Evolutionary conservation across 2,113 vertebrate genomes (phyloP).

Genomic region (Crotalus helleri): DNA sequence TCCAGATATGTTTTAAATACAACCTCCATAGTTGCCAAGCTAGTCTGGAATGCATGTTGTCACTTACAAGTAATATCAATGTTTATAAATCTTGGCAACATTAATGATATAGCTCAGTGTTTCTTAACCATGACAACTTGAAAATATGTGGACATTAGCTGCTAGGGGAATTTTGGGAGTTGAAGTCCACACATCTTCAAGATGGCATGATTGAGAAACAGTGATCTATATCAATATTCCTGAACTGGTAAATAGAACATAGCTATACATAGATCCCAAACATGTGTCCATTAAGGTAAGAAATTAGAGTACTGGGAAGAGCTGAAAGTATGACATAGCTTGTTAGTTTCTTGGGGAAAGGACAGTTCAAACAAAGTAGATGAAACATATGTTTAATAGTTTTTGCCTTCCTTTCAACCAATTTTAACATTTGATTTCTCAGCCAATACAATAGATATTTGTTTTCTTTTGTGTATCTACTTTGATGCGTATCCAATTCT

Average conservation of each 20-base stretch:
- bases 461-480: not conserved
- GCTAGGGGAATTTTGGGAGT: not conserved
- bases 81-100: not conserved
- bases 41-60: not conserved
- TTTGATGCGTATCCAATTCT: not conserved
- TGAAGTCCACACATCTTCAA: not conserved
- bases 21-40: not conserved
- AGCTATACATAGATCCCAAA: not conserved
- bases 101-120: not conserved
- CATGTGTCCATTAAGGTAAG: not conserved
- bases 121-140: not conserved
- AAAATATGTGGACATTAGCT: not conserved
- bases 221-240: not conserved
- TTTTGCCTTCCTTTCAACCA: not conserved
- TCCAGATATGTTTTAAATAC: not conserved
- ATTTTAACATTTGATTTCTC: not conserved
- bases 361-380: not conserved
- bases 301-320: not conserved
- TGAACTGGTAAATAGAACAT: not conserved
- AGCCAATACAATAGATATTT: not conserved
- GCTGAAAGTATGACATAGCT: not conserved
- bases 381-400: not conserved
- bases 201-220: not conserved
- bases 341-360: not conserved
- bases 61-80: not conserved